phyloP scores from a whole-genome alignment of 2,888 invertebrate genomes.

The Conchocele bisecta region DNA sequence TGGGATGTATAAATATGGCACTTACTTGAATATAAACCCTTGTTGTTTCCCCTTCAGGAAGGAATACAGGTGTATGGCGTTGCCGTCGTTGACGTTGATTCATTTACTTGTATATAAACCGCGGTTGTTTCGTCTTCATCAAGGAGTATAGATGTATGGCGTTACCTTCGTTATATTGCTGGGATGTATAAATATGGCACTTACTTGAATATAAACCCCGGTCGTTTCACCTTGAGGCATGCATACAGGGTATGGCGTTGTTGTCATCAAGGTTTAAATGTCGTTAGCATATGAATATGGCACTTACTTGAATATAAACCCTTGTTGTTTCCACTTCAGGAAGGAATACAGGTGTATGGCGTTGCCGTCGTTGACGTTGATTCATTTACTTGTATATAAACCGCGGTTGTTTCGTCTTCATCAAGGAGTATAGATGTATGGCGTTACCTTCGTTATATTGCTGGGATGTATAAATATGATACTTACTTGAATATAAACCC shows the following conservation, averaged over 20 bases:
- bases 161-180: no score
- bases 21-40: slow-evolving; percentile 83
- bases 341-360: slow-evolving; percentile 88
- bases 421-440: no score
- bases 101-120: no score
- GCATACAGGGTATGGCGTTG: slow-evolving; percentile 87
- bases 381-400: no score
- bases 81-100: slow-evolving; percentile 89
- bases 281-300: no score
- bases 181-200: no score
- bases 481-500: slow-evolving; percentile 84
- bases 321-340: slow-evolving; percentile 86
- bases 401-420: no score
- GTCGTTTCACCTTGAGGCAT: slow-evolving; percentile 86
- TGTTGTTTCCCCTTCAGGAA: slow-evolving; percentile 87
- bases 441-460: no score
- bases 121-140: no score
- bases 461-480: no score
- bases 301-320: slow-evolving; percentile 83
- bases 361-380: slow-evolving; percentile 89
- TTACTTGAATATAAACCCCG: slow-evolving; percentile 84
- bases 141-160: no score
- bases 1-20: no score
- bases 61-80: slow-evolving; percentile 88
- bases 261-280: slow-evolving; percentile 90